A percentile compares a stretch with the other conserved stretches of the same genome.
phyloP scores from a whole-genome alignment of 64 coral and sea anemone genomes.

The Actinia equina region DNA sequence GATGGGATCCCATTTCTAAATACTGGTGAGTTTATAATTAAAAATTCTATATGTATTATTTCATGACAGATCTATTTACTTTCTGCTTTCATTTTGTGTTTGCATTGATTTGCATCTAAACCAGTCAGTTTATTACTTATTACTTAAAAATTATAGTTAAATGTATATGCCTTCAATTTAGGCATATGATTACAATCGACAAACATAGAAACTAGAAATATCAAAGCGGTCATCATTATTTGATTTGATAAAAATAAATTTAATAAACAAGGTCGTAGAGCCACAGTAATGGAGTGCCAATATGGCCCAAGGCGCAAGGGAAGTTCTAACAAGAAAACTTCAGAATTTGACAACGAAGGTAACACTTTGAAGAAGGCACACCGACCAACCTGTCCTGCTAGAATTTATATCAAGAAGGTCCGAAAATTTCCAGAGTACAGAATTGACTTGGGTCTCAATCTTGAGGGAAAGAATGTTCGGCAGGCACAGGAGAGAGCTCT shows the following conservation, averaged over 20 bases:
- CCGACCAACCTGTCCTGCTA: conserved; percentile 91
- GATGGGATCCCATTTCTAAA: conserved; percentile 97
- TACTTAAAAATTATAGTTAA: too few species aligned
- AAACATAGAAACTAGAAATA: neutral
- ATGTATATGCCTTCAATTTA: too few species aligned
- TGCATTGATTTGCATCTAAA: too few species aligned
- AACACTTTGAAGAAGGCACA: conserved; percentile 69
- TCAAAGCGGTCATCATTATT: neutral
- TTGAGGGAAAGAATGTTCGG: conserved; percentile 86
- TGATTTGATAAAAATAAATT: neutral
- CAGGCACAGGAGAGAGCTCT: conserved; percentile 93
- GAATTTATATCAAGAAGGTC: conserved; percentile 97
- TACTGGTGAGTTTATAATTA: conserved; percentile 53
- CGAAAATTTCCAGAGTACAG: conserved; percentile 97
- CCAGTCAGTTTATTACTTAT: too few species aligned
- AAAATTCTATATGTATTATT: too few species aligned
- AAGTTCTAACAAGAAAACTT: conserved; percentile 67
- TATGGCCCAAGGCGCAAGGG: conserved; percentile 98
- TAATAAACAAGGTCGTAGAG: conserved; percentile 63
- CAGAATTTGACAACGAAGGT: conserved; percentile 57
- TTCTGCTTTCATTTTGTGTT: too few species aligned
- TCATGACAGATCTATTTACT: too few species aligned
- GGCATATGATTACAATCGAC: too few species aligned
- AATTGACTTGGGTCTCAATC: conserved; percentile 54
- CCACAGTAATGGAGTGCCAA: conserved; percentile 99